phyloP scores from a whole-genome alignment of 2,888 invertebrate species.

The Sarcophaga variegata region DNA sequence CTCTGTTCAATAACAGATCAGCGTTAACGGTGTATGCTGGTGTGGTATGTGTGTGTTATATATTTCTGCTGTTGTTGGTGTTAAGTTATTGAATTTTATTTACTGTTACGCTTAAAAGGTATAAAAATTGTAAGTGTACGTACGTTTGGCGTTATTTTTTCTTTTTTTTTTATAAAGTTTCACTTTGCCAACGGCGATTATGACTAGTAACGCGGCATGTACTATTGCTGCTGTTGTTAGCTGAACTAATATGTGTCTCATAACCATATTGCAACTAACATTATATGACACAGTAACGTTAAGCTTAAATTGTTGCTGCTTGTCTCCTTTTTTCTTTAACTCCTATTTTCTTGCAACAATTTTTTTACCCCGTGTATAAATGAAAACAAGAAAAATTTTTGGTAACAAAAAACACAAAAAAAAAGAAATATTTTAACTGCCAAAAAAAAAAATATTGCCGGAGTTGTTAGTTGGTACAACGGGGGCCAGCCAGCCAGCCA shows the following conservation, averaged over 20 bases:
- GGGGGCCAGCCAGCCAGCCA: background rate
- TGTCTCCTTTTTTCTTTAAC: background rate
- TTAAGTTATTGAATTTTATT: background rate
- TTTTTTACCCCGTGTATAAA: background rate
- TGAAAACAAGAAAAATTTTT: slow-evolving; percentile 25
- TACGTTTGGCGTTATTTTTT: background rate
- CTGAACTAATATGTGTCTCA: slow-evolving; percentile 52
- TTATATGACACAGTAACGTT: slow-evolving; percentile 67
- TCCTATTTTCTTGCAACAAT: background rate
- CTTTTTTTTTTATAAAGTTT: background rate
- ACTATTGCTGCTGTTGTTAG: slow-evolving; percentile 8
- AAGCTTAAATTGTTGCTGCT: slow-evolving; percentile 58
- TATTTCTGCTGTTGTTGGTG: background rate
- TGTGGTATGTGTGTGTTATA: background rate
- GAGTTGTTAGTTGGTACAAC: background rate
- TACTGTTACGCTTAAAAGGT: background rate
- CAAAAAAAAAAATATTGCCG: too few relatives aligned
- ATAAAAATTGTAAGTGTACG: background rate
- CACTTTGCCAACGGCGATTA: background rate
- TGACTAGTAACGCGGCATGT: background rate
- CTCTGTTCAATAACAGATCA: too few relatives aligned
- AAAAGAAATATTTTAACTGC: background rate
- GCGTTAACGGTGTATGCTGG: background rate
- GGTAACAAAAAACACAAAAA: background rate
- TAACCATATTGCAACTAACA: slow-evolving; percentile 64